Conservation (phyloP, 2,888 invertebrate species). For the Xestia sexstrigata region DNA sequence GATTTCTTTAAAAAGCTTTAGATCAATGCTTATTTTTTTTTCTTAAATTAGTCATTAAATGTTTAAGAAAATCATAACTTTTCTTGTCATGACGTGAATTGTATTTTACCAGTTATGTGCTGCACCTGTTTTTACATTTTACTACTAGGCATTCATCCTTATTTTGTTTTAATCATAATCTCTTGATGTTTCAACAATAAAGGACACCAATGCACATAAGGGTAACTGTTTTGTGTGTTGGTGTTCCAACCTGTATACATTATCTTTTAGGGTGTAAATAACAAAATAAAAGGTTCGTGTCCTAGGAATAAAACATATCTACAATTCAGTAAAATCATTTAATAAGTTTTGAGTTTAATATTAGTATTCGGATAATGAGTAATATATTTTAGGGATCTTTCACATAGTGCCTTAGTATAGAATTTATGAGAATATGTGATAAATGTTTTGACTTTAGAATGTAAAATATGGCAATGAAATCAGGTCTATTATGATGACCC, state of each 20-base stretch:
- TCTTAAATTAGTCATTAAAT: slow-evolving; percentile 60
- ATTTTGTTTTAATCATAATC: slow-evolving; percentile 12
- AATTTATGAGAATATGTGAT: slow-evolving; percentile 59
- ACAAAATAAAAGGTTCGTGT: slow-evolving; percentile 36
- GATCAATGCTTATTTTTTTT: slow-evolving; percentile 52
- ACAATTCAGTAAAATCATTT: slow-evolving; percentile 14
- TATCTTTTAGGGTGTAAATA: slow-evolving; percentile 54
- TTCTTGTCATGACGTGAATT: slow-evolving; percentile 29
- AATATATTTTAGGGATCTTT: slow-evolving; percentile 48
- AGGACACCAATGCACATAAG: too few species aligned
- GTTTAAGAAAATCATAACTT: slow-evolving; percentile 51
- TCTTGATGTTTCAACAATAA: not conserved
- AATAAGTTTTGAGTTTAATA: slow-evolving; percentile 16
- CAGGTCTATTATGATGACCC: slow-evolving; percentile 48
- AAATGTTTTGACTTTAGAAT: slow-evolving; percentile 59
- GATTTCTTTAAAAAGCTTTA: slow-evolving; percentile 14
- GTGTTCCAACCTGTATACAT: not conserved
- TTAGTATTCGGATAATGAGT: slow-evolving; percentile 38
- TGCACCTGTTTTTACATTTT: slow-evolving; percentile 21
- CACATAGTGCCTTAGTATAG: slow-evolving; percentile 66
- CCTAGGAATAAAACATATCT: slow-evolving; percentile 19
- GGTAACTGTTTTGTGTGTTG: too few species aligned
- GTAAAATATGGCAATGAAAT: slow-evolving; percentile 64
- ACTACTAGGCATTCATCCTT: slow-evolving; percentile 21
- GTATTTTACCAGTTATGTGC: slow-evolving; percentile 17